Evolutionary conservation across 2,113 vertebrate species (phyloP).

Genomic region (Anarhynchus alexandrinus): DNA sequence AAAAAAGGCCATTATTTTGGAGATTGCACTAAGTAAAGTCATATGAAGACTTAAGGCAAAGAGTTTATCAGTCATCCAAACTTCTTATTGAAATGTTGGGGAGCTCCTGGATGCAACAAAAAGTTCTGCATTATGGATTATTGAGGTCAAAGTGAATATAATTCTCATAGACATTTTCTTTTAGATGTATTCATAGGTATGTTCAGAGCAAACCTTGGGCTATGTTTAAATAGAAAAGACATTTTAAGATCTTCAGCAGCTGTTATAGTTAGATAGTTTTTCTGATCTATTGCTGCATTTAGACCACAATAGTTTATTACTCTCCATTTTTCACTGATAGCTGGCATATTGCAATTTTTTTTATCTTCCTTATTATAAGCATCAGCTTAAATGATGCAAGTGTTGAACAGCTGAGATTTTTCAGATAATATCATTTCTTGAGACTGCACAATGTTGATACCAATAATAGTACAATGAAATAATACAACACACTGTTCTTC

Average conservation of each 20-base stretch:
- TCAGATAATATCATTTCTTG: background rate
- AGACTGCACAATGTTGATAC: background rate
- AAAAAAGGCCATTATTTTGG: background rate
- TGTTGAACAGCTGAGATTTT: slow-evolving; percentile 1
- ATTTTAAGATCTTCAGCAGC: background rate
- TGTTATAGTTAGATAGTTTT: background rate
- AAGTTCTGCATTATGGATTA: background rate
- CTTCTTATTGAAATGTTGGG: background rate
- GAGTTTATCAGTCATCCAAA: background rate
- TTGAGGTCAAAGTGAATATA: background rate
- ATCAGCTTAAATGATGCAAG: background rate
- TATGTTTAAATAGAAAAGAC: slow-evolving; percentile 21
- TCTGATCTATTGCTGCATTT: slow-evolving; percentile 36
- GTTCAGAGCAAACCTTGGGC: background rate
- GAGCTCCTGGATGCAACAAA: background rate
- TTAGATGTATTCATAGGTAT: background rate
- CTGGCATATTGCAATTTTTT: background rate
- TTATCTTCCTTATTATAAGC: background rate
- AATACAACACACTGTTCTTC: background rate
- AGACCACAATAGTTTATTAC: background rate
- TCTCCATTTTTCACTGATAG: background rate
- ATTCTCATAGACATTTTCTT: background rate
- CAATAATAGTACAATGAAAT: background rate
- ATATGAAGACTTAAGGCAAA: background rate
- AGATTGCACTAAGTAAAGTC: background rate